Percentiles rank a stretch among this genome's conserved stretches.
Conservation (phyloP, 2,797 vertebrate species). For the Peromyscus aztecus region DNA sequence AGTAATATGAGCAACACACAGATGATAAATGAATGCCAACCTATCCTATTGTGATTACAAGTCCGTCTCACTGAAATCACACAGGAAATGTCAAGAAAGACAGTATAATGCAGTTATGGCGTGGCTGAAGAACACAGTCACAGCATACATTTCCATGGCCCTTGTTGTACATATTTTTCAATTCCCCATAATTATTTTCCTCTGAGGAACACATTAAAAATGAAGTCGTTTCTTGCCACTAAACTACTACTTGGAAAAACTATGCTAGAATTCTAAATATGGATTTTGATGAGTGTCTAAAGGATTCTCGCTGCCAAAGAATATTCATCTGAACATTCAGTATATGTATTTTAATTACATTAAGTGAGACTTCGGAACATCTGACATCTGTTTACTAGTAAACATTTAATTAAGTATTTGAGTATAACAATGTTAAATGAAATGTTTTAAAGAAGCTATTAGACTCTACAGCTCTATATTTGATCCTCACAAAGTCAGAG, state of each 20-base stretch:
- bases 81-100: not conserved
- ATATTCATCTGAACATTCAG: constrained; percentile 77
- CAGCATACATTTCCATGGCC: not conserved
- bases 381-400: constrained; percentile 83
- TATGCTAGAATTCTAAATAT: constrained; percentile 69
- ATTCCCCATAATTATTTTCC: constrained; percentile 55
- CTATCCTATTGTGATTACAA: not conserved
- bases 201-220: constrained; percentile 63
- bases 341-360: constrained; percentile 81
- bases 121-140: not conserved
- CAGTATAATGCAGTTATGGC: not conserved
- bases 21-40: not conserved
- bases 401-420: constrained; percentile 82
- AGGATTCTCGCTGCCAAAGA: constrained; percentile 72
- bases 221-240: constrained; percentile 63
- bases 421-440: constrained; percentile 64
- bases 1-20: not conserved
- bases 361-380: constrained; percentile 79
- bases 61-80: not conserved
- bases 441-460: constrained; percentile 64
- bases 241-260: constrained; percentile 67
- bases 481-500: not conserved
- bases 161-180: constrained; percentile 16
- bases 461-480: not conserved
- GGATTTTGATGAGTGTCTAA: constrained; percentile 77